Conservation (phyloP, 2,797 vertebrate species). For the Oreonectes daqikongensis region DNA sequence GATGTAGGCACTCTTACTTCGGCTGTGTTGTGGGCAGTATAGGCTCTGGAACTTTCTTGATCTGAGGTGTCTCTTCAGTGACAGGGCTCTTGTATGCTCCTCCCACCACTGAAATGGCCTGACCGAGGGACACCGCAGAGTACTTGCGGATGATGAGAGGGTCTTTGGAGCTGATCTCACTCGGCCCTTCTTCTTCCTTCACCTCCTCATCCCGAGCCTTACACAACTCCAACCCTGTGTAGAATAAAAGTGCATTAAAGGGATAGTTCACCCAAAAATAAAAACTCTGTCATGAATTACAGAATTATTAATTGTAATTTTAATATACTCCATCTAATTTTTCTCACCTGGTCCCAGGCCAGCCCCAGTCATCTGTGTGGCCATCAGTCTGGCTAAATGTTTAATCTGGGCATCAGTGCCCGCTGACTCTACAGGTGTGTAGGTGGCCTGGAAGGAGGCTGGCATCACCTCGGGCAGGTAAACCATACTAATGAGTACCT, state of each 20-base stretch:
- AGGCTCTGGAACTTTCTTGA: constrained; percentile 88
- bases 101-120: constrained; percentile 92
- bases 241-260: not conserved
- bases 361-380: constrained; percentile 90
- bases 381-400: constrained; percentile 91
- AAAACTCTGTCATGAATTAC: too few species aligned
- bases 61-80: constrained; percentile 72
- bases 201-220: constrained; percentile 81
- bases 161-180: constrained; percentile 71
- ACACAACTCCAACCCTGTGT: constrained; percentile 86
- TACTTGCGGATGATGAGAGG: constrained; percentile 85
- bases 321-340: not conserved
- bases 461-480: constrained; percentile 95
- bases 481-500: constrained; percentile 99
- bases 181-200: constrained; percentile 69
- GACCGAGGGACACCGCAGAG: constrained; percentile 76
- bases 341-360: constrained; percentile 88
- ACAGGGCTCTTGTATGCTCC: constrained; percentile 70
- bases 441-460: constrained; percentile 95
- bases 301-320: too few species aligned
- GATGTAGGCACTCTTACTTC: constrained; percentile 75
- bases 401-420: constrained; percentile 94
- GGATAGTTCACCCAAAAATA: too few species aligned
- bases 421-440: constrained; percentile 93
- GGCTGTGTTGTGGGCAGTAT: constrained; percentile 85